These are phyloP conservation scores for Gila orcuttii DNA, from an alignment of 2,113 vertebrate genomes.

Conservation along the genomic window DNA sequence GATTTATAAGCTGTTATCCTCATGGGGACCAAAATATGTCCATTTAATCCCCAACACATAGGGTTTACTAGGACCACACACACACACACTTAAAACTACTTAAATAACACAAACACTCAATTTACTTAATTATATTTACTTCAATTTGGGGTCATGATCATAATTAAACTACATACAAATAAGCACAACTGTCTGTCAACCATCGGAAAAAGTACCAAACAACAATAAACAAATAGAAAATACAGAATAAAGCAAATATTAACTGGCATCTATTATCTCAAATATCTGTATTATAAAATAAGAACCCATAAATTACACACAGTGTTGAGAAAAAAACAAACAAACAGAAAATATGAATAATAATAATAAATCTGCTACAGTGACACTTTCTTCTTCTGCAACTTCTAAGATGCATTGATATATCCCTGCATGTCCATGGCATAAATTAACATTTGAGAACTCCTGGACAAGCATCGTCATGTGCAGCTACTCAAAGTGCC, in stretches of 20 bases:
- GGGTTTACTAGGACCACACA: not conserved
- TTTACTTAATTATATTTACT: not conserved
- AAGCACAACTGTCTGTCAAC: not conserved
- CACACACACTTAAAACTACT: not conserved
- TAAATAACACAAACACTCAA: not conserved
- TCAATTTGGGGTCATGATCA: not conserved
- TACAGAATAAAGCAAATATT: not conserved
- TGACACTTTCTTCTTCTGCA: not conserved
- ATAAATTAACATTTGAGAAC: not conserved
- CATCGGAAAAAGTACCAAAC: not conserved
- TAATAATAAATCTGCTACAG: conserved; percentile 23
- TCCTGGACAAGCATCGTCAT: not conserved
- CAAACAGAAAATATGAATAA: rapidly evolving
- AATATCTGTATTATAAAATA: not conserved
- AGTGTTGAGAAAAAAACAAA: not conserved
- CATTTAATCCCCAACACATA: no score
- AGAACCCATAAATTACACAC: not conserved
- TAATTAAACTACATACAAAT: not conserved
- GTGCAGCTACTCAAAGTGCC: not conserved
- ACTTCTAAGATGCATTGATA: not conserved
- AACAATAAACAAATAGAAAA: not conserved
- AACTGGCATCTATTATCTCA: not conserved
- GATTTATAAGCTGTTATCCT: no score
- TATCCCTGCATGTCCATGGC: not conserved
- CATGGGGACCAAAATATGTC: no score